Base-by-base conservation (phyloP, 1,140 invertebrate genomes). In the Monomorium pharaonis region DNA sequence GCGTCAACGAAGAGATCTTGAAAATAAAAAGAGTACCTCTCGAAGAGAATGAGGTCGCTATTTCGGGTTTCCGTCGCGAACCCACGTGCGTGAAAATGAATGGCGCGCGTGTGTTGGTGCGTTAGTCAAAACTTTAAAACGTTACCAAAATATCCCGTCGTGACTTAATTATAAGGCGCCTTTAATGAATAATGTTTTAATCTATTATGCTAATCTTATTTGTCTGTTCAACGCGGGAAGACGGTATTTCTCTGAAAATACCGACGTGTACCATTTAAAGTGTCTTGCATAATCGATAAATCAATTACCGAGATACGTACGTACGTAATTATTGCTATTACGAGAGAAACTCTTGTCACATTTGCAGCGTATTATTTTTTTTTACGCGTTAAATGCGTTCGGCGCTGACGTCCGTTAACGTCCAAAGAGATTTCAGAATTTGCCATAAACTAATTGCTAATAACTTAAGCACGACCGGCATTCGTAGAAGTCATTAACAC, bases 401-500 rank as follows among this genome's bases (percentile, higher is more conserved):
- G 24, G 2, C 44, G 27, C 27, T 16, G 16, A 58, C 7, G 37
- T n/a, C 42, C 37, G 6, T 51, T 67, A 30, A 33, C 21, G n/a
- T n/a, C n/a, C n/a, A 44, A 44, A 60, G 56, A 72, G 58, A 51
- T 83, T 72, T 44, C 51, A 72, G 24, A 83, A 72, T 47, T 83
- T 27, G 51, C 12, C 37, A 27, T 47, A 37, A 58, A 83, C n/a
- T 47, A 74, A 83, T 74, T 72, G 27, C 37, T 83, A 74, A 83
- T 83, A 83, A 47, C 27, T 60, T 83, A 74, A 83, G 51, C 60
- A 51, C 76, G 60, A 67, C 44, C 14, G 44, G 60, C 60, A 27
- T 72, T 74, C 78, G 65, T n/a, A 74, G 78, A 58, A 83, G 78
- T 72, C 67, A 72, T 83, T 74, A 83, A 72, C 67, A 74, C 54